Conservation (phyloP, 2,888 invertebrate species). For the Acronicta psi region DNA sequence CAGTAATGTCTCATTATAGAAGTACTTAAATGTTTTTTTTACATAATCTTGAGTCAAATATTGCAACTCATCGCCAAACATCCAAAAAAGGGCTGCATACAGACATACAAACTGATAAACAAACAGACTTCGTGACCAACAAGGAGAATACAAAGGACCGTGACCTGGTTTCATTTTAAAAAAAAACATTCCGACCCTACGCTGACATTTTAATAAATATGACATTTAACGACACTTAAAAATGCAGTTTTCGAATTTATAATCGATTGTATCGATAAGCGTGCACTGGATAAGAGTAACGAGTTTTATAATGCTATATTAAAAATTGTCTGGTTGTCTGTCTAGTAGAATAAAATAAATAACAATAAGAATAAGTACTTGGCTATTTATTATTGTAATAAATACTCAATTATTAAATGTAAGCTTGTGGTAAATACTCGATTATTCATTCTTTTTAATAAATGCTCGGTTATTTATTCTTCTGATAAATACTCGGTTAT, state of each 20-base stretch:
- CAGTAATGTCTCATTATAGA: too few relatives aligned
- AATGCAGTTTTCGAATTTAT: conserved; percentile 15
- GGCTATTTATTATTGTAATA: too few relatives aligned
- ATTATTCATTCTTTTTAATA: too few relatives aligned
- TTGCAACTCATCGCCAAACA: not conserved
- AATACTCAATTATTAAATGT: too few relatives aligned
- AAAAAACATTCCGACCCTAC: conserved; percentile 18
- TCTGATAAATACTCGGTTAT: too few relatives aligned
- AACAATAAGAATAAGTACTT: too few relatives aligned
- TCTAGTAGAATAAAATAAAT: not conserved
- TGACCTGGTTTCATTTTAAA: conserved; percentile 43
- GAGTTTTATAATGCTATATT: conserved; percentile 2
- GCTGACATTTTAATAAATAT: conserved; percentile 48
- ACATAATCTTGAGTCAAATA: not conserved
- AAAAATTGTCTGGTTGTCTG: not conserved
- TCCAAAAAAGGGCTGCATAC: conserved; percentile 23
- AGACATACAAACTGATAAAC: conserved; percentile 5
- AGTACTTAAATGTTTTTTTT: too few relatives aligned
- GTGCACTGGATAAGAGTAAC: not conserved
- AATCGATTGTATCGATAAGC: conserved; percentile 26
- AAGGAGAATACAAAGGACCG: conserved; percentile 26
- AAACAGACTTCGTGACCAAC: conserved; percentile 22
- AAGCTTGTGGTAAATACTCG: too few relatives aligned
- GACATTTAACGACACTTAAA: conserved; percentile 30
- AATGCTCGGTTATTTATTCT: too few relatives aligned